These are phyloP conservation scores for Drosophila lowei DNA, from an alignment of 1,140 invertebrate species.

Conservation along the genomic window DNA sequence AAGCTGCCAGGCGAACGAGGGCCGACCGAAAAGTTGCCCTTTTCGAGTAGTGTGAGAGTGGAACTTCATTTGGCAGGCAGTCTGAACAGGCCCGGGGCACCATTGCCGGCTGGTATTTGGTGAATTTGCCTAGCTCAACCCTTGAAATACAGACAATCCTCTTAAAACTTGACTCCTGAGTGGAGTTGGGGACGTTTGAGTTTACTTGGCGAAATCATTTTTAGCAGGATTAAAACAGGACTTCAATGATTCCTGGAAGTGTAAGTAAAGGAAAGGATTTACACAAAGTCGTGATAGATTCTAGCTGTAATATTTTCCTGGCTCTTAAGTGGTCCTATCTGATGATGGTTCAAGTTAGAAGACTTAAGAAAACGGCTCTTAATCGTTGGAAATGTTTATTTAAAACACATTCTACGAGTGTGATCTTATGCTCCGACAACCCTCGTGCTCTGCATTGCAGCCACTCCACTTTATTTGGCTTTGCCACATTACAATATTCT, in stretches of 20 bases:
- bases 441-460: constrained; percentile 8
- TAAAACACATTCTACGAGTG: too few species aligned
- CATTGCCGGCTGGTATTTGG: neutral
- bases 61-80: constrained; percentile 6
- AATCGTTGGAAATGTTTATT: too few species aligned
- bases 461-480: constrained; percentile 31
- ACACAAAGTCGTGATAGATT: too few species aligned
- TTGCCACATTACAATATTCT: constrained; percentile 53
- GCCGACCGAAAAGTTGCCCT: constrained; percentile 46
- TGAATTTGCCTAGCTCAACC: constrained; percentile 13
- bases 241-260: too few species aligned
- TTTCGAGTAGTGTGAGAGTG: neutral
- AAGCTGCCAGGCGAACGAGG: constrained; percentile 45
- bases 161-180: neutral
- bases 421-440: neutral
- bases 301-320: too few species aligned
- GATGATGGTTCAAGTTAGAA: too few species aligned
- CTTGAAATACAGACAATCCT: constrained; percentile 7
- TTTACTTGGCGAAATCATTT: too few species aligned
- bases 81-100: constrained; percentile 4
- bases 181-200: too few species aligned
- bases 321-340: too few species aligned
- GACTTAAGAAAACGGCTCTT: too few species aligned
- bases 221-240: too few species aligned
- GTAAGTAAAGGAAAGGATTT: too few species aligned